Evolutionary conservation across 2,113 vertebrate genomes (phyloP).

Genomic region (Embiotoca jacksoni): DNA sequence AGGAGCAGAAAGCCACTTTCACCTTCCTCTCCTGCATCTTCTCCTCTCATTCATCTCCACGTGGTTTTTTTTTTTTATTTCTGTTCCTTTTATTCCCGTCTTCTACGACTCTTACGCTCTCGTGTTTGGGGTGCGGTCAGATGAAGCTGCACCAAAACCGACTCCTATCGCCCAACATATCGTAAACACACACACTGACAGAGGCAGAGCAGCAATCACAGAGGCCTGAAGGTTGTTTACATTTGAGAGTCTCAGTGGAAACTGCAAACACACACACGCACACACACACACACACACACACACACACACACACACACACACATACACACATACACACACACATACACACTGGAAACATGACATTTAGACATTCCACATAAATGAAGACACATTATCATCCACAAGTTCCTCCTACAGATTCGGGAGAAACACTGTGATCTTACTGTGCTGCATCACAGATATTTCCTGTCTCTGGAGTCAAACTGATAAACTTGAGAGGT

Average conservation of each 20-base stretch:
- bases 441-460: neutral
- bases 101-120: neutral
- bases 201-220: conserved; percentile 39
- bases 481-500: neutral
- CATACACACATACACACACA: conserved; percentile 10
- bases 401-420: neutral
- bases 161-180: conserved; percentile 34
- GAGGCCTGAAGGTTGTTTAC: conserved; percentile 60
- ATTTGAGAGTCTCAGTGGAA: conserved; percentile 32
- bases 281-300: conserved; percentile 10
- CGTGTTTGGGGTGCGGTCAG: neutral
- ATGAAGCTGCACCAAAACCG: conserved; percentile 10
- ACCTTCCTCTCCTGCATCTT: neutral
- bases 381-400: conserved; percentile 1
- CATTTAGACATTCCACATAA: conserved; percentile 16
- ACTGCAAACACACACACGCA: conserved; percentile 12
- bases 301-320: conserved; percentile 3
- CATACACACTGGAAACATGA: conserved; percentile 8
- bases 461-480: neutral
- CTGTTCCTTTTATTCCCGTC: neutral
- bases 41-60: neutral
- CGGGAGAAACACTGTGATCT: neutral
- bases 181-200: conserved; percentile 26
- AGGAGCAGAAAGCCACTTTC: conserved; percentile 22
- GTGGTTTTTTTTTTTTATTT: conserved; percentile 4